phyloP scores from a whole-genome alignment of 2,888 invertebrate species.

The Eudasyphora cyanicolor region DNA sequence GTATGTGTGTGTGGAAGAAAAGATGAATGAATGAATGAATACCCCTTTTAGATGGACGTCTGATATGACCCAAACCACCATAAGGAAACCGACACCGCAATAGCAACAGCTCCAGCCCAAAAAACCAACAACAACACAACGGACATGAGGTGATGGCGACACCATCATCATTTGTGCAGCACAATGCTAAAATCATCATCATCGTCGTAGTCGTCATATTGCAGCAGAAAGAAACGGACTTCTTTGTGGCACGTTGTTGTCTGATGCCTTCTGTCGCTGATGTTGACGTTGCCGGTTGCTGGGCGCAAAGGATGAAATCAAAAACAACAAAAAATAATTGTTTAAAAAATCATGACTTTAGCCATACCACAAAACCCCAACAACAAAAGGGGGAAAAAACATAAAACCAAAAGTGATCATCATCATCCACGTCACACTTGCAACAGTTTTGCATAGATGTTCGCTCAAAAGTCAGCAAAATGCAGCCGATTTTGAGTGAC shows the following conservation, averaged over 20 bases:
- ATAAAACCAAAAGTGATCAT: slow-evolving; percentile 30
- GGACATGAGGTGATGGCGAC: slow-evolving; percentile 54
- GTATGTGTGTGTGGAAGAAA: background rate
- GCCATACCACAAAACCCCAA: background rate
- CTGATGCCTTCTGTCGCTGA: no score
- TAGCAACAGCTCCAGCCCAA: background rate
- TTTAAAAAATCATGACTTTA: slow-evolving; percentile 58
- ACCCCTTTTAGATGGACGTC: slow-evolving; percentile 45
- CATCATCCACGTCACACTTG: slow-evolving; percentile 23
- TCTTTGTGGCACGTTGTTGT: no score
- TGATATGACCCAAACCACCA: slow-evolving; percentile 38
- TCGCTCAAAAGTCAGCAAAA: background rate
- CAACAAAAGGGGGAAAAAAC: background rate
- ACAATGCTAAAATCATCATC: slow-evolving; percentile 41
- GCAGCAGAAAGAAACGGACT: background rate
- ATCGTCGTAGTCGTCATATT: slow-evolving; percentile 38
- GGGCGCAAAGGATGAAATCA: slow-evolving; percentile 1
- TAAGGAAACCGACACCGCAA: background rate
- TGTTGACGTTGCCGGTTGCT: background rate
- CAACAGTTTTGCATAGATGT: slow-evolving; percentile 25
- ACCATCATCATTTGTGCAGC: slow-evolving; percentile 31
- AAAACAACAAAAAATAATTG: slow-evolving; percentile 55
- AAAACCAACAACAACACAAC: background rate
- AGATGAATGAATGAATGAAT: slow-evolving; percentile 54
- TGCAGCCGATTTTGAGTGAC: slow-evolving; percentile 41